Base-by-base conservation (phyloP, 2,797 vertebrate species). In the Limosa lapponica region DNA sequence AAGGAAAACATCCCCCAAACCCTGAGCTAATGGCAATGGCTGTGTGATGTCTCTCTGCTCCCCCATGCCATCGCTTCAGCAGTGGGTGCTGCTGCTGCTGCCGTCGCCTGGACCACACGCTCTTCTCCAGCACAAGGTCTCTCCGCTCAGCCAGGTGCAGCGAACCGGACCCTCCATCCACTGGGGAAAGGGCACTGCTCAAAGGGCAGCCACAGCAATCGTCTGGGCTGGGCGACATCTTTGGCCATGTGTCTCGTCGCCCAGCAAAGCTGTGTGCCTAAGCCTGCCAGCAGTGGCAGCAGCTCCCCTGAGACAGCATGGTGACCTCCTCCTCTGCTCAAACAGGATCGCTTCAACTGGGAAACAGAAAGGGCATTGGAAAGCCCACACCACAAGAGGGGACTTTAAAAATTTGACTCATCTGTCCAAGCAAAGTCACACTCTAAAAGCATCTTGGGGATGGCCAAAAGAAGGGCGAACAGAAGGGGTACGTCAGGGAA, bases 101-200 rank as follows among this genome's bases (percentile, higher is more conserved):
- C 0, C 1, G n/a, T 28, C 2, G 0, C 14, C 3, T 12, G 34
- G 65, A 54, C 30, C 2, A 1, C 55, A 34, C 1, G 1, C 39
- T 4, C 41, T 27, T 18, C 36, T 28, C 36, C 36, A 39, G 44
- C 52, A 34, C 1, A 1, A 22, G 32, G 32, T 8, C 12, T 24
- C 17, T 36, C n/a, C 1, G 3, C 46, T 41, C 11, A 28, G 25
- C 54, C 46, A 61, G 12, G 23, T 23, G 36, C 62, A 48, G 41
- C 30, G n/a, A n/a, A n/a, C 22, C 36, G 20, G 30, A 37, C 69
- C 1, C 0, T 8, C 20, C 2, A 1, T 27, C 48, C 1, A 4
- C 39, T 1, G 2, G 14, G 25, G 17, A 61, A 41, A 1, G 1
- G 34, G 34, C 8, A 32, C 28, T 16, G 8, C 14, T n/a, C 11